phyloP scores from a whole-genome alignment of 2,888 invertebrate species.

The Podotricha telesiphe region DNA sequence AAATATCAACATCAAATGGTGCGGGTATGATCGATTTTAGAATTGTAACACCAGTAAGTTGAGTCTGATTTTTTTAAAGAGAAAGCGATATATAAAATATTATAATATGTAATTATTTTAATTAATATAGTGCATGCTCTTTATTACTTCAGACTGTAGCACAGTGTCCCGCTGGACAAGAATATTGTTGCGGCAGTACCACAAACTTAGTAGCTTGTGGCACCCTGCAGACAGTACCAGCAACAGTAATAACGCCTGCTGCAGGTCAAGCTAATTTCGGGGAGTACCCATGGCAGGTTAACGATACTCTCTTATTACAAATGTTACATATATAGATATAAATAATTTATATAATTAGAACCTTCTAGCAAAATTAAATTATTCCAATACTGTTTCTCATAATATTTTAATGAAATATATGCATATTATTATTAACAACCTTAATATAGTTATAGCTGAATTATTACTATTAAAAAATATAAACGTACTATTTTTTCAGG shows the following conservation, averaged over 20 bases:
- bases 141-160: constrained; percentile 34
- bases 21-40: constrained; percentile 85
- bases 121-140: not conserved
- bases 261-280: constrained; percentile 86
- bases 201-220: constrained; percentile 70
- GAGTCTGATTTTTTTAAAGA: not conserved
- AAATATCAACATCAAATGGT: constrained; percentile 66
- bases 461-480: not conserved
- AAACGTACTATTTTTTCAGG: constrained; percentile 59
- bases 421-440: too few species aligned
- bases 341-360: too few species aligned
- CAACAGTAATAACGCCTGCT: constrained; percentile 60
- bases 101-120: not conserved
- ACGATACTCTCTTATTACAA: constrained; percentile 2
- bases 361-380: too few species aligned
- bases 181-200: constrained; percentile 69
- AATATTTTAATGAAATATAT: too few species aligned
- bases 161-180: constrained; percentile 69
- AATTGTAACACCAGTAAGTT: constrained; percentile 84
- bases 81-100: not conserved
- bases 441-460: too few species aligned
- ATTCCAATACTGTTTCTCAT: too few species aligned
- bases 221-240: constrained; percentile 63
- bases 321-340: too few species aligned
- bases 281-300: constrained; percentile 89